Percentiles rank a stretch among this genome's conserved stretches.
Conservation (phyloP, 2,113 vertebrate species). For the Heptranchias perlo region DNA sequence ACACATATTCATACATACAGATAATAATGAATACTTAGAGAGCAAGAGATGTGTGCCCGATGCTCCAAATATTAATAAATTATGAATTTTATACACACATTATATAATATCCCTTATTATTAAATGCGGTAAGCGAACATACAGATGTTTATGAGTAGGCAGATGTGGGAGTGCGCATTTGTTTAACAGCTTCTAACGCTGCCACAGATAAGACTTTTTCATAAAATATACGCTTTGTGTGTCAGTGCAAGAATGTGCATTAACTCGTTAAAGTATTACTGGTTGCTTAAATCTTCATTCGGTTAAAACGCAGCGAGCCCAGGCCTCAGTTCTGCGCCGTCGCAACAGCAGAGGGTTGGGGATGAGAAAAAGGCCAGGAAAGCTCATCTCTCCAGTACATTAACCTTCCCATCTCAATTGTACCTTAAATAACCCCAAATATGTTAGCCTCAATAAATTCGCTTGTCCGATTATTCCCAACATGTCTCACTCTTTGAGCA, state of each 20-base stretch:
- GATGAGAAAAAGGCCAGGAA: neutral
- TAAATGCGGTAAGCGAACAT: neutral
- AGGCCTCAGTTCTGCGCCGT: too few species aligned
- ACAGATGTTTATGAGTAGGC: neutral
- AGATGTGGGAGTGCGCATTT: neutral
- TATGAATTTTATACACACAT: neutral
- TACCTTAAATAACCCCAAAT: neutral
- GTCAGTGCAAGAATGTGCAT: neutral
- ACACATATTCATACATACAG: neutral
- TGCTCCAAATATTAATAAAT: neutral
- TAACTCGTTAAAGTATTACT: neutral
- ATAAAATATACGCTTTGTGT: neutral
- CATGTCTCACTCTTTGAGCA: neutral
- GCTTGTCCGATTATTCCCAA: neutral
- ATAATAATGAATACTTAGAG: neutral
- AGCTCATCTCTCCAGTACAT: neutral
- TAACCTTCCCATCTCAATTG: neutral
- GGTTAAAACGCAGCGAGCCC: neutral
- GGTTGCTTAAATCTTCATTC: neutral
- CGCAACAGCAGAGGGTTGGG: neutral
- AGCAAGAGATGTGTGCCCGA: neutral
- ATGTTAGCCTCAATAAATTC: neutral
- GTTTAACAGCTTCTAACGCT: neutral
- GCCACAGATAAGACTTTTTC: neutral
- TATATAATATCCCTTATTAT: neutral